Conservation (phyloP, 2,888 invertebrate genomes). For the Exephanes ischioxanthus region DNA sequence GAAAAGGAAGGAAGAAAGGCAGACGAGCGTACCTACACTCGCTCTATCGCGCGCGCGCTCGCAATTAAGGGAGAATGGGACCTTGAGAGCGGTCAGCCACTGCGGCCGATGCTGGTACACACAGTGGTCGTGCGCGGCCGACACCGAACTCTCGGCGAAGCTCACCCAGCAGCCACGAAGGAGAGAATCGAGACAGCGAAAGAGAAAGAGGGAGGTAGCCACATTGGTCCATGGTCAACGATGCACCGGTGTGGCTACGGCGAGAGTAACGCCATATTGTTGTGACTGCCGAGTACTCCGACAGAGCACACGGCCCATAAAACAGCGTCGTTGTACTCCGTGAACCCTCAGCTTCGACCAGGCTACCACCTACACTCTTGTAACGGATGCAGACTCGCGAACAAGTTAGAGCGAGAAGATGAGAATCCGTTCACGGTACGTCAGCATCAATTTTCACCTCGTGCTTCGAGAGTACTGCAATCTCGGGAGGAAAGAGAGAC, state of each 20-base stretch:
- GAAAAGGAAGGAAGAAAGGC: conserved; percentile 81
- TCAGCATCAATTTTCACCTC: conserved; percentile 65
- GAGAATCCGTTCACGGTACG: conserved; percentile 23
- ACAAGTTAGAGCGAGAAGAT: conserved; percentile 28
- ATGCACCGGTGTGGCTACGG: conserved; percentile 54
- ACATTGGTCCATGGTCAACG: conserved; percentile 58
- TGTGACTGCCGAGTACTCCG: conserved; percentile 73
- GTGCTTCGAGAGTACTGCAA: conserved; percentile 7
- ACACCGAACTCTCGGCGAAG: conserved; percentile 45
- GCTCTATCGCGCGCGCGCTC: conserved; percentile 40
- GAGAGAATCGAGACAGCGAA: conserved; percentile 40
- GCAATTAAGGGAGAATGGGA: conserved; percentile 76
- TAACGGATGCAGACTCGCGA: conserved; percentile 56
- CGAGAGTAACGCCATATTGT: conserved; percentile 75
- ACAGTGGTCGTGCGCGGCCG: conserved; percentile 18
- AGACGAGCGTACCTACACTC: conserved; percentile 35
- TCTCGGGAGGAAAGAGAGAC: conserved; percentile 12
- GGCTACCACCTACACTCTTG: conserved; percentile 65
- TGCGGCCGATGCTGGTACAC: conserved; percentile 66
- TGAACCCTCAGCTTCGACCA: conserved; percentile 16
- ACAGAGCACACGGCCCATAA: conserved; percentile 46
- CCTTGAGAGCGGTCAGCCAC: conserved; percentile 84
- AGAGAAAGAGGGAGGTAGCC: conserved; percentile 12
- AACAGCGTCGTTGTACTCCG: conserved; percentile 40
- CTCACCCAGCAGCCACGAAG: conserved; percentile 31